Evolutionary conservation across 2,797 vertebrate species (phyloP), one percentile per base, ranked within the genome.

Genomic region (Orientallactaga sibirica): DNA sequence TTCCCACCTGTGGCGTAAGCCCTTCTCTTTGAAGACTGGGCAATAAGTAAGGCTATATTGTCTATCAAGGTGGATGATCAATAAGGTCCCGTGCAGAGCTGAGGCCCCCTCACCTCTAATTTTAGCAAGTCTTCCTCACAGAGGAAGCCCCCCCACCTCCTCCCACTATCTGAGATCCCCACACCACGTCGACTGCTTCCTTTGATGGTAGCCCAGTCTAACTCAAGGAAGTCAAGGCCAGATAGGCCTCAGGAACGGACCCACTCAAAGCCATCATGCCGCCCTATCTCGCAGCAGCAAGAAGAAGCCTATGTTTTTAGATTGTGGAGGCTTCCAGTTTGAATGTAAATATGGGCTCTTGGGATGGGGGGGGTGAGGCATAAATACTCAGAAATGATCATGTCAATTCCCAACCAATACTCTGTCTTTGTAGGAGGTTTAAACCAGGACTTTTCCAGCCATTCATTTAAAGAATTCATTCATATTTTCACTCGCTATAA

Each of bases 121-220:
- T 96, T 97, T 96, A 97, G 96, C 82, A 74, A 84, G 22, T 76
- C 85, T 66, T 92, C 71, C 70, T 64, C 88, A 84, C 90, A 90
- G 68, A 90, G 84, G 61, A 74, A 73, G 93, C 10, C 15, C 70
- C 74, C 10, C 11, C 4, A 37, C 33, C 33, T 77, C 67, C 37
- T 90, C 4, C 0, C 55, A 86, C 52, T 52, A 85, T 95, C 93
- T 91, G 96, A 74, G 71, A 87, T 86, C 86, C 94, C 92, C 77
- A 86, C 90, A 48, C 94, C 90, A 84, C 66, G 88, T 88, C 88
- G 58, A 0, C 48, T 61, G 83, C 68, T 92, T 86, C 92, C 92
- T 89, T 96, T 48, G 1, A 97, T 96, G 96, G 74, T 62, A 88
- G 66, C 27, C 22, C 33, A 37, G 2, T 37, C 33, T 37, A 12